Evolutionary conservation across 2,888 invertebrate species (phyloP), one percentile per base, ranked within the genome.

Genomic region (Pollenia angustigena): DNA sequence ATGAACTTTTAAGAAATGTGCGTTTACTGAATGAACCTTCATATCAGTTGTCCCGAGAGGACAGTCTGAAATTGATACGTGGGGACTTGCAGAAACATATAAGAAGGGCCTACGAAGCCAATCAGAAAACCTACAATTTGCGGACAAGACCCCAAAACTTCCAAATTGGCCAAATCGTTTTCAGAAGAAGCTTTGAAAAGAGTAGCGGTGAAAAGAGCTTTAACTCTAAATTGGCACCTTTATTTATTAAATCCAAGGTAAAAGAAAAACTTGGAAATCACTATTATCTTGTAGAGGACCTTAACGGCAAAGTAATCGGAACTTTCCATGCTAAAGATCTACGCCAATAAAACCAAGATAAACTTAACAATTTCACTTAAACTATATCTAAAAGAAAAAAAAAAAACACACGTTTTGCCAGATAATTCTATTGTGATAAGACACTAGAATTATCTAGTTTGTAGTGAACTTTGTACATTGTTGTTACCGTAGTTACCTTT

Each of bases 271-370:
- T 71, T 40, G 71, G 71, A 0, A 52, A 44, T 16, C 54, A 56
- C 52, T 71, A 71, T 12, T 71, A 71, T 52, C 9, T 69, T 0
- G 1, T 71, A 4, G 71, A 71, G 40, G 71, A 71, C 16, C 9
- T 56, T 16, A 42, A 71, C 14, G 56, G 56, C 4, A 71, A 71
- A 18, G 56, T 54, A 14, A n/a, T 71, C 7, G 71, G 71, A 10
- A 71, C 56, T 4, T 71, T 42, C 32, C 71, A 56, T 40, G 32
- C 48, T 8, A 66, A 66, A 8, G 66, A 66, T 40, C 14, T 50
- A n/a, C 50, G 50, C 1, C 32, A 32, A 32, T 4, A 32, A 32
- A 32, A 32, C 4, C 3, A 2, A 32, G 32, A 3, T 32, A 1
- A 32, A 32, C 32, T 32, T 4, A 32, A 32, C 0, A 0, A 32